Evolutionary conservation across 2,888 invertebrate genomes (phyloP).

Genomic region (Zaprionus obscuricornis): DNA sequence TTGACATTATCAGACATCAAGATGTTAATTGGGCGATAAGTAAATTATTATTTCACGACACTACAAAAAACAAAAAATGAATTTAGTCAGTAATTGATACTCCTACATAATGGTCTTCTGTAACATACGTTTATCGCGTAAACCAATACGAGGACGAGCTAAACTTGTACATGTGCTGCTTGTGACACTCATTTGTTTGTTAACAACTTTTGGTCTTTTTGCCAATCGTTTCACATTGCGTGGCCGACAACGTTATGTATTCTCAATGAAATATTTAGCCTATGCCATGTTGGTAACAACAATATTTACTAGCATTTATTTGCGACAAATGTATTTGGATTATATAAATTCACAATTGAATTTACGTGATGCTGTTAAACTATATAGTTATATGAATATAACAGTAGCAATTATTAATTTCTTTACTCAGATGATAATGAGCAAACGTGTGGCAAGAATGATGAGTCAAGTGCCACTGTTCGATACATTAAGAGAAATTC

Average conservation of each 20-base stretch:
- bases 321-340: constrained; percentile 61
- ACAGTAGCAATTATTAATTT: constrained; percentile 65
- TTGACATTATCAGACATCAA: too few relatives aligned
- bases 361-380: constrained; percentile 67
- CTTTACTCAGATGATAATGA: constrained; percentile 47
- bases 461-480: constrained; percentile 61
- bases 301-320: constrained; percentile 62
- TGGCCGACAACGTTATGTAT: constrained; percentile 46
- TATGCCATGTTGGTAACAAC: constrained; percentile 57
- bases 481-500: constrained; percentile 51
- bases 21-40: too few relatives aligned
- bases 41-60: too few relatives aligned
- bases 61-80: too few relatives aligned
- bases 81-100: constrained; percentile 18
- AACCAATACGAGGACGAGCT: constrained; percentile 26
- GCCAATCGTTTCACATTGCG: constrained; percentile 47
- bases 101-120: constrained; percentile 35
- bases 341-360: constrained; percentile 54
- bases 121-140: constrained; percentile 32
- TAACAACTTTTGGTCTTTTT: constrained; percentile 61
- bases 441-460: constrained; percentile 40
- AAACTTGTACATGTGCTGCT: constrained; percentile 45
- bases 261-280: constrained; percentile 51
- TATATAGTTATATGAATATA: constrained; percentile 78
- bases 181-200: constrained; percentile 29